Conservation (phyloP, 2,797 vertebrate species). For the Allenopithecus nigroviridis region DNA sequence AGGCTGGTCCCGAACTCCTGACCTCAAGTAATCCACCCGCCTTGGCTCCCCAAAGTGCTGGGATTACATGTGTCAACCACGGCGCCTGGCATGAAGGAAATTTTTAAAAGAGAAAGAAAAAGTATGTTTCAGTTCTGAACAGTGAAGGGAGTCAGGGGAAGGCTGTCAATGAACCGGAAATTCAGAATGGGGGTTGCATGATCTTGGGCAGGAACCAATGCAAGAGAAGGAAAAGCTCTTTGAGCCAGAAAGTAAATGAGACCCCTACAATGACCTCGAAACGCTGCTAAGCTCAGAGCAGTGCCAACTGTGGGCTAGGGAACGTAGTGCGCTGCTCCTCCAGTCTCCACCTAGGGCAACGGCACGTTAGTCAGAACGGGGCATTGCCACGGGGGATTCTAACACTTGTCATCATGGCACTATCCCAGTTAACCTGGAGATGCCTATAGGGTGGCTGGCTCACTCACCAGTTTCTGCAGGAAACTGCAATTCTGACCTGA, state of each 20-base stretch:
- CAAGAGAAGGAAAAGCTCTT: background rate
- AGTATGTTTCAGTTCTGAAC: background rate
- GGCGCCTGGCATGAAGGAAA: background rate
- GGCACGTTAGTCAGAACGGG: background rate
- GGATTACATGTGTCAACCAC: background rate
- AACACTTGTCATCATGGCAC: background rate
- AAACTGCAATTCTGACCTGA: background rate
- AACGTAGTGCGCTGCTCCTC: background rate
- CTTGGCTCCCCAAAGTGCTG: background rate
- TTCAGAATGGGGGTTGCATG: background rate
- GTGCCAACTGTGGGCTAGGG: background rate
- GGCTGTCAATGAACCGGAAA: background rate
- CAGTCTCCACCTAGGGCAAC: accelerated
- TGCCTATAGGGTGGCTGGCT: background rate
- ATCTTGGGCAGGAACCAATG: background rate
- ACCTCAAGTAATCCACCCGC: background rate
- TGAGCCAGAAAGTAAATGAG: background rate
- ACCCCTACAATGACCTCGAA: background rate
- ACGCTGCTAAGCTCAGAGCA: background rate
- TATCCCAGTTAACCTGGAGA: background rate
- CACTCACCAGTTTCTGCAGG: background rate
- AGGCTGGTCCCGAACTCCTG: background rate
- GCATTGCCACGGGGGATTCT: background rate
- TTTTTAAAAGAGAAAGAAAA: slow-evolving; percentile 3
- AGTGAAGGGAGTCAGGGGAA: background rate